phyloP scores from a whole-genome alignment of 1,140 invertebrate species.

The Drosophila orosa region DNA sequence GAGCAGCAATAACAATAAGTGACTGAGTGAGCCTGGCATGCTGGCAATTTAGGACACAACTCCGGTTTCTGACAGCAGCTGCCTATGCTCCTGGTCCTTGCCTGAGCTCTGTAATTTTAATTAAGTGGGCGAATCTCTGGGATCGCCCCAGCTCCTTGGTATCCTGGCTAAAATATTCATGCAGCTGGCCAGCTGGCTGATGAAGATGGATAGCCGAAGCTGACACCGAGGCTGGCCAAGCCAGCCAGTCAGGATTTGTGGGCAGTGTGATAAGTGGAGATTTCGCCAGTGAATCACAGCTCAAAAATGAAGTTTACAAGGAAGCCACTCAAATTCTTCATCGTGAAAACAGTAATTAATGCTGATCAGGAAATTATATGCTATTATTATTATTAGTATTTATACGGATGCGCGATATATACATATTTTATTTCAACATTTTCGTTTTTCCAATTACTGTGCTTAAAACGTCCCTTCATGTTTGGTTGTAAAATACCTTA shows the following conservation, averaged over 20 bases:
- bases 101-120: slow-evolving; percentile 52
- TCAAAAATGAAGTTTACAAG: slow-evolving; percentile 9
- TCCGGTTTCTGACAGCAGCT: slow-evolving; percentile 32
- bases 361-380: not conserved
- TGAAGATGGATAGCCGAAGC: slow-evolving; percentile 57
- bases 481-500: not conserved
- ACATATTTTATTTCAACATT: not conserved
- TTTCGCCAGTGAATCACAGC: slow-evolving; percentile 4
- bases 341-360: not conserved
- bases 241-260: slow-evolving; percentile 34
- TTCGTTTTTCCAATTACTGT: no score
- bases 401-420: not conserved
- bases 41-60: slow-evolving; percentile 40
- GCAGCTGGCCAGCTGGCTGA: slow-evolving; percentile 36
- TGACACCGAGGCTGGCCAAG: slow-evolving; percentile 28
- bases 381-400: not conserved
- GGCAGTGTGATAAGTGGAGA: slow-evolving; percentile 41
- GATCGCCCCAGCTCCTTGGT: slow-evolving; percentile 11
- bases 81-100: slow-evolving; percentile 6
- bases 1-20: slow-evolving; percentile 41
- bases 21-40: slow-evolving; percentile 26
- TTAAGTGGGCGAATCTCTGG: slow-evolving; percentile 46
- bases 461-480: not conserved
- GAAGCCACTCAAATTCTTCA: not conserved
- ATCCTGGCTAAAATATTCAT: slow-evolving; percentile 51